Conservation (phyloP, 2,888 invertebrate genomes). For the Habrosyne pyritoides region DNA sequence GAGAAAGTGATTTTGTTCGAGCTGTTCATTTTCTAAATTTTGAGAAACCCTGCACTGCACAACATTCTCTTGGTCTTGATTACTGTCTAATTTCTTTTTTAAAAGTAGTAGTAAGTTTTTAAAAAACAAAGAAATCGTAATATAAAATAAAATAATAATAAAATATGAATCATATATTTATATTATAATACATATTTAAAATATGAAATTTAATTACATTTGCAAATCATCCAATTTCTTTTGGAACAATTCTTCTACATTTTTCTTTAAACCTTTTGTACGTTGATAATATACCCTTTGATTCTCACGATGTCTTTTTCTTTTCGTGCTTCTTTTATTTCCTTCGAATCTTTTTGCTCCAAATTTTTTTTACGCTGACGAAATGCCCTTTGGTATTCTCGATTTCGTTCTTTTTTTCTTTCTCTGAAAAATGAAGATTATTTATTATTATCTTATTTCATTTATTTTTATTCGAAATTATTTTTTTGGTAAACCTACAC, state of each 20-base stretch:
- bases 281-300: conserved; percentile 18
- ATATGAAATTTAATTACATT: conserved; percentile 21
- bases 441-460: conserved; percentile 16
- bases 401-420: not conserved
- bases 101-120: too few species aligned
- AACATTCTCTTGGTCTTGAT: conserved; percentile 32
- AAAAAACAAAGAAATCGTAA: conserved; percentile 37
- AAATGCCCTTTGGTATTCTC: conserved; percentile 18
- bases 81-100: conserved; percentile 37
- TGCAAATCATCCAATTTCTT: conserved; percentile 15
- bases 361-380: conserved; percentile 25
- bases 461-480: conserved; percentile 8
- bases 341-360: conserved; percentile 24
- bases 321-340: conserved; percentile 12
- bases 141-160: conserved; percentile 33
- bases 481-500: conserved; percentile 4
- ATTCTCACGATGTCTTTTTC: conserved; percentile 18
- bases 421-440: conserved; percentile 19
- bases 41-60: too few species aligned
- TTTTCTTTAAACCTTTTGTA: not conserved
- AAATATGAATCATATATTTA: conserved; percentile 13
- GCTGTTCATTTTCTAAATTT: too few species aligned
- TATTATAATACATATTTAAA: conserved; percentile 14
- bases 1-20: conserved; percentile 29
- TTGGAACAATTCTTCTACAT: conserved; percentile 9